Conservation (phyloP, 2,888 invertebrate genomes). For the Phoronis australis region DNA sequence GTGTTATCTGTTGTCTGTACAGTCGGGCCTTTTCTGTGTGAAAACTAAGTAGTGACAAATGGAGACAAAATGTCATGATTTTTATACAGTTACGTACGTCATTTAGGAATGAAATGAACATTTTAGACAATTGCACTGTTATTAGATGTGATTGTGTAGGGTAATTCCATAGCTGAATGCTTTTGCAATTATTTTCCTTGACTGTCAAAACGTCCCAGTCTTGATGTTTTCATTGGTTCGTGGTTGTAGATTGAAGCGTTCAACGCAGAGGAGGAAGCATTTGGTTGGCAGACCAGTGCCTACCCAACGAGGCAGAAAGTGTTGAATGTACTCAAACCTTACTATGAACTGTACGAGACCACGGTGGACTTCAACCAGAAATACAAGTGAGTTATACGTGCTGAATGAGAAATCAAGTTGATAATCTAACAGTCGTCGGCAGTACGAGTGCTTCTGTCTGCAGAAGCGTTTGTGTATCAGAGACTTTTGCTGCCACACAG, state of each 20-base stretch:
- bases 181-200: not conserved
- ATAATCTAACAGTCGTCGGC: too few species aligned
- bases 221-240: not conserved
- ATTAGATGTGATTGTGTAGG: not conserved
- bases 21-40: too few species aligned
- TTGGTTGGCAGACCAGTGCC: conserved; percentile 79
- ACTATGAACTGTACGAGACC: conserved; percentile 82
- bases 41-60: too few species aligned
- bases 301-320: conserved; percentile 76
- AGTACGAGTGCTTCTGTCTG: too few species aligned
- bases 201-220: not conserved
- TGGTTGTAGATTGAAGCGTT: conserved; percentile 68
- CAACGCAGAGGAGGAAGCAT: conserved; percentile 84
- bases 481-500: too few species aligned
- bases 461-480: too few species aligned
- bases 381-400: conserved; percentile 61
- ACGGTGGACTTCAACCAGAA: conserved; percentile 79
- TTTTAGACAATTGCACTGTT: too few species aligned
- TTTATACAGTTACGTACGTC: too few species aligned
- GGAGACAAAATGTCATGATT: too few species aligned
- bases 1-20: too few species aligned
- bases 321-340: conserved; percentile 75
- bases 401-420: too few species aligned
- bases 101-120: too few species aligned
- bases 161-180: not conserved